Evolutionary conservation across 2,888 invertebrate species (phyloP), one percentile per base, ranked within the genome.

Genomic region (Phragmatobia fuliginosa): DNA sequence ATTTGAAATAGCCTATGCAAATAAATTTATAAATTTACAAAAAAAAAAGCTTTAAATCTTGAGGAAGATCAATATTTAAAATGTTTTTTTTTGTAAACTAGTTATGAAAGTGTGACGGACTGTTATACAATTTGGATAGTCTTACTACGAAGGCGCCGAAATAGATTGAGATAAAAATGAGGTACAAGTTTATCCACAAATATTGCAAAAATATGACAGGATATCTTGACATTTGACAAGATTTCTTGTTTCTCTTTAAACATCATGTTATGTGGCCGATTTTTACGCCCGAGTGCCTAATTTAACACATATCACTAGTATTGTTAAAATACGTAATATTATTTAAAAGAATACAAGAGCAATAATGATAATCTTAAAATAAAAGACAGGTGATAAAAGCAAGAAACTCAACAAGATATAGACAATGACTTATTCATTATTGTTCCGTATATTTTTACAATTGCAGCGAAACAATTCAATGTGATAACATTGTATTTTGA

Each of bases 401-500:
- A 49, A 32, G 45, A n/a, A 21, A 63, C 28, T 45, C 14, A 63
- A 63, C 31, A 63, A 32, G 45, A 14, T 31, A 56, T 65, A 65
- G 56, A 65, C 65, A 65, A 65, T 65, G 25, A 36, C 16, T 28
- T 28, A 65, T 65, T 65, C 52, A 56, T 56, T 36, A 21, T 36
- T 36, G 56, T 65, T 65, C 65, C 65, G 65, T 36, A 38, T 65
- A 56, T 65, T 56, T 28, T 21, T 28, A 36, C 36, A 28, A 36
- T 52, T 11, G 18, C 32, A 28, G 28, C 28, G 25, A 21, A 33
- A 65, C 56, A 28, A 56, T 56, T 56, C 28, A 56, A 56, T 11
- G 18, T 56, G 65, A 66, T 66, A 66, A 21, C 59, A 66, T 66
- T 66, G 59, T 66, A 49, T 64, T 66, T 66, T 58, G 28, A 56